phyloP scores from a whole-genome alignment of 2,113 vertebrate species.

The Thomomys bottae region DNA sequence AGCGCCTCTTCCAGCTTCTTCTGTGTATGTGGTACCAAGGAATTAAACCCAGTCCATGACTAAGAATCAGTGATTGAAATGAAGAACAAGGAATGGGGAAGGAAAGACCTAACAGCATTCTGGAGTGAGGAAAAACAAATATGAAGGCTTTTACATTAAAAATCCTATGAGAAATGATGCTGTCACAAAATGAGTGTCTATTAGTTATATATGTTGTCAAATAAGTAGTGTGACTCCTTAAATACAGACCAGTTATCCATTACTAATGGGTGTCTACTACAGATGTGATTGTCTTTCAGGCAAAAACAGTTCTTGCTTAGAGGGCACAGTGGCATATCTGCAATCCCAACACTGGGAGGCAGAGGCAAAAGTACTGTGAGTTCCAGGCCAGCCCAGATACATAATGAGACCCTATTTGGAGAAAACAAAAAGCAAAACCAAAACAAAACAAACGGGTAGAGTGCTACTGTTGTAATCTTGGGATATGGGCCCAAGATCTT shows the following conservation, averaged over 20 bases:
- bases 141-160: neutral
- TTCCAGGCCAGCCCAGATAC: neutral
- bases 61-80: neutral
- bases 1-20: no score
- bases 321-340: no score
- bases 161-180: neutral
- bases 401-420: neutral
- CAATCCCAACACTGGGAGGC: neutral
- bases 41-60: neutral
- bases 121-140: neutral
- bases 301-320: neutral
- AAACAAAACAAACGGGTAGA: neutral
- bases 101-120: neutral
- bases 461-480: neutral
- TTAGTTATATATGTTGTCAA: neutral
- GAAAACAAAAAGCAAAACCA: no score
- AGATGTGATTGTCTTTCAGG: neutral
- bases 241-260: neutral
- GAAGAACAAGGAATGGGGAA: neutral
- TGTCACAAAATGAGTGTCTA: neutral
- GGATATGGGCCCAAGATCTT: neutral
- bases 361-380: neutral
- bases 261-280: neutral
- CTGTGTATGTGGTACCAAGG: no score
- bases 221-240: neutral